Evolutionary conservation across 2,888 invertebrate species (phyloP).

Genomic region (Epiperipatus broadwayi): DNA sequence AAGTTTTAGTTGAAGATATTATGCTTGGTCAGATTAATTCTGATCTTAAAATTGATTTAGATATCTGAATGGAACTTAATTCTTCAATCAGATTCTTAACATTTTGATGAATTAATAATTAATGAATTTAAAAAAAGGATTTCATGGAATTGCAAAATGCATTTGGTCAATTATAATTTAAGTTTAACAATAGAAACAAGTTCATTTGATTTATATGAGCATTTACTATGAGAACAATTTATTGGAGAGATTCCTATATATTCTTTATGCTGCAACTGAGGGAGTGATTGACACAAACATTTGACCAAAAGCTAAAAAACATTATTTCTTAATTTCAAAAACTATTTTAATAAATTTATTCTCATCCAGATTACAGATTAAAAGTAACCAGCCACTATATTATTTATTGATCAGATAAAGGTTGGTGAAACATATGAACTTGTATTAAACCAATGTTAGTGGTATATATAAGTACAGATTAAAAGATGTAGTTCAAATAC

Average conservation of each 20-base stretch:
- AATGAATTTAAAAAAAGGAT: slow-evolving; percentile 20
- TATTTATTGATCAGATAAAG: slow-evolving; percentile 20
- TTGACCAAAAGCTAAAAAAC: slow-evolving; percentile 13
- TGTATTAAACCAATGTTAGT: slow-evolving; percentile 24
- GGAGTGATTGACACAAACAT: slow-evolving; percentile 21
- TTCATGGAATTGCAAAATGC: slow-evolving; percentile 19
- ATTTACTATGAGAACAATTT: slow-evolving; percentile 9
- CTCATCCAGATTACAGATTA: no score
- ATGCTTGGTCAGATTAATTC: slow-evolving; percentile 21
- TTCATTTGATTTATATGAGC: slow-evolving; percentile 22
- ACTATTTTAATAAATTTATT: slow-evolving; percentile 27
- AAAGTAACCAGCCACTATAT: neutral
- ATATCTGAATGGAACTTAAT: slow-evolving; percentile 20
- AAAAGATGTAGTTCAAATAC: slow-evolving; percentile 26
- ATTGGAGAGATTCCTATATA: slow-evolving; percentile 21
- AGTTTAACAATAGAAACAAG: slow-evolving; percentile 22
- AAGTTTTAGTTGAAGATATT: slow-evolving; percentile 22
- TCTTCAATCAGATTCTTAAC: slow-evolving; percentile 18
- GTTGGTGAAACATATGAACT: slow-evolving; percentile 23
- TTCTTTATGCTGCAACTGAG: slow-evolving; percentile 28
- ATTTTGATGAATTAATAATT: slow-evolving; percentile 22
- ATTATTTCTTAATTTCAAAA: slow-evolving; percentile 22
- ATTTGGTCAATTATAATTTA: slow-evolving; percentile 23
- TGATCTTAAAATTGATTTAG: slow-evolving; percentile 19
- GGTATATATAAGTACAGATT: slow-evolving; percentile 25